Evolutionary conservation across 1,140 invertebrate genomes (phyloP).

Genomic region (Macrocentrus cingulum): DNA sequence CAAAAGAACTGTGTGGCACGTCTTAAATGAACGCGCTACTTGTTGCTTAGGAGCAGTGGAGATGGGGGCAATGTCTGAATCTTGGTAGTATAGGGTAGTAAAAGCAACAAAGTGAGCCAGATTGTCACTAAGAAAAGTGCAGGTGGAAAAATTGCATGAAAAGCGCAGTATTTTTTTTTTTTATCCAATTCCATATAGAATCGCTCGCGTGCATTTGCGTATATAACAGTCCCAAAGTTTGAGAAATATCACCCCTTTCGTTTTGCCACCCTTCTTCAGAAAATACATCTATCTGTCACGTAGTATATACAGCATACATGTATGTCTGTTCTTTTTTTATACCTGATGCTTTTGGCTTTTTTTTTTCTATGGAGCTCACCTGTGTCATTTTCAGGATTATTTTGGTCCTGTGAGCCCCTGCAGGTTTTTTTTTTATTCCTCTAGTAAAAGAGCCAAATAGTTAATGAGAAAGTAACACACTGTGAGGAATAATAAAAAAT

Average conservation of each 20-base stretch:
- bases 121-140: slow-evolving; percentile 26
- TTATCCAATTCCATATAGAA: too few species aligned
- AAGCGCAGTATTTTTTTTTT: slow-evolving; percentile 21
- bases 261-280: slow-evolving; percentile 10
- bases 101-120: slow-evolving; percentile 30
- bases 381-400: slow-evolving; percentile 56
- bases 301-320: neutral
- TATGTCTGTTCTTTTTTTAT: slow-evolving; percentile 3
- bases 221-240: neutral
- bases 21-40: slow-evolving; percentile 61
- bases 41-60: slow-evolving; percentile 56
- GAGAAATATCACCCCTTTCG: slow-evolving; percentile 17
- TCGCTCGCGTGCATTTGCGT: too few species aligned
- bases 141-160: slow-evolving; percentile 24
- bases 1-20: slow-evolving; percentile 58
- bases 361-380: slow-evolving; percentile 48
- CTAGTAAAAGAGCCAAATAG: slow-evolving; percentile 12
- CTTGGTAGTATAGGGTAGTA: neutral
- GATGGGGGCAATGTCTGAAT: slow-evolving; percentile 28
- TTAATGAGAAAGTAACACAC: slow-evolving; percentile 22
- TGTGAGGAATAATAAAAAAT: slow-evolving; percentile 32
- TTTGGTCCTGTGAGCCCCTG: slow-evolving; percentile 47
- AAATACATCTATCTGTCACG: too few species aligned
- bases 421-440: slow-evolving; percentile 26
- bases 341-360: slow-evolving; percentile 27